Evolutionary conservation across 1,140 invertebrate genomes (phyloP), one percentile per base, ranked within the genome.

Genomic region (Laupala kohalensis): DNA sequence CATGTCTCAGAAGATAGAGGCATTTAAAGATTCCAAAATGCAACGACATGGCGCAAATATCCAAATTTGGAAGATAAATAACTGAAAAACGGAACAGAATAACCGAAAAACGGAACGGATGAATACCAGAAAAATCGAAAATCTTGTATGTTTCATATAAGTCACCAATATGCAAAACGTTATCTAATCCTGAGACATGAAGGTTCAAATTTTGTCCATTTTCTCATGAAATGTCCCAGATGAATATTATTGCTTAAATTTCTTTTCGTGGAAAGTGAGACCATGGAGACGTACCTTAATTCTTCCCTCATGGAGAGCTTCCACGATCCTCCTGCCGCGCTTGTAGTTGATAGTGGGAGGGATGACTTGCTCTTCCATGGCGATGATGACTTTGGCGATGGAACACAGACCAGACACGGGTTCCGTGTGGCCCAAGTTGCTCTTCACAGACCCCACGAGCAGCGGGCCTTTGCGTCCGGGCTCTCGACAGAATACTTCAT

Each of bases 351-450:
- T 80, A 78, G 90, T 91, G 6, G 86, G 83, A 28, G 89, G 87
- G 73, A 91, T 85, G 2, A 80, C 74, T 69, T 82, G 81, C 53
- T 81, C 79, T 76, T 90, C 84, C 82, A 89, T 87, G 19, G 85
- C 80, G 68, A 89, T 78, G 62, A 88, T 72, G 0, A 81, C 83
- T 79, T 90, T 90, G 12, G 84, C 82, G 65, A 89, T 76, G 4
- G 85, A 81, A 73, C 84, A 83, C 0, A 90, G 74, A 53, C 84
- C 83, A 76, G 89, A 88, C 3, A 86, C 86, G 26, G 89, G 85
- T 79, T 92, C 90, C 25, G 89, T 83, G 76, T 93, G 90, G 0
- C 92, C 92, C 80, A 91, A 85, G 78, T 92, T 93, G 13, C 88
- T 87, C 77, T 92, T 92, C 3, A 91, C 84, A 2, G 90, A 90